These are phyloP conservation scores for Papilio demoleus DNA, from an alignment of 2,888 invertebrate species.

Conservation along the genomic window DNA sequence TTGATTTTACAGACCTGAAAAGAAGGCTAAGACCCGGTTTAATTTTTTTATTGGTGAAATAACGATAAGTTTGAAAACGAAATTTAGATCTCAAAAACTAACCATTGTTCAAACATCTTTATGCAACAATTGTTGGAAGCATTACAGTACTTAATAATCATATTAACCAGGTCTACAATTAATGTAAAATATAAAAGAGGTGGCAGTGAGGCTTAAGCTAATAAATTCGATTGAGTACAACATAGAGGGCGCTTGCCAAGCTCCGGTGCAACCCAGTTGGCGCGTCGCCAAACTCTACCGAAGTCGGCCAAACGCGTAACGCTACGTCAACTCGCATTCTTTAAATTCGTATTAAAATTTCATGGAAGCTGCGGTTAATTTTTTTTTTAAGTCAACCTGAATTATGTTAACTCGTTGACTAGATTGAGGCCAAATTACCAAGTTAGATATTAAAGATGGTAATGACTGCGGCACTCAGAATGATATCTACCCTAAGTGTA, in stretches of 20 bases:
- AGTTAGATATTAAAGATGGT: no score
- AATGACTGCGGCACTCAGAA: no score
- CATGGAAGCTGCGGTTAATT: background rate
- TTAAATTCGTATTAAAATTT: slow-evolving; percentile 14
- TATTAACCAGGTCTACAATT: background rate
- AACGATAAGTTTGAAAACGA: no score
- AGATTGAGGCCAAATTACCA: no score
- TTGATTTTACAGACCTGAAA: no score
- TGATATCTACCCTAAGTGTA: no score
- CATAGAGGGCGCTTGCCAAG: slow-evolving; percentile 32
- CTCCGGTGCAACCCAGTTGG: slow-evolving; percentile 30
- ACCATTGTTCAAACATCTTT: no score
- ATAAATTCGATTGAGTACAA: slow-evolving; percentile 35
- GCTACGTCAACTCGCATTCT: background rate
- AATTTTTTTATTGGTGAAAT: no score
- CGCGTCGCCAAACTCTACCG: slow-evolving; percentile 28
- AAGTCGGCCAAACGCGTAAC: slow-evolving; percentile 8
- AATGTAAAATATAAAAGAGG: background rate
- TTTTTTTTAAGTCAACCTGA: background rate
- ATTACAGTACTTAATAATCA: background rate
- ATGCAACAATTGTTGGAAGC: background rate
- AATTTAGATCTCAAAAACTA: no score
- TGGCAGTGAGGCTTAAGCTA: slow-evolving; percentile 3
- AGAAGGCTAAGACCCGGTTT: no score
- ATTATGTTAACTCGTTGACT: no score